These are phyloP conservation scores for Sebastes nivosus DNA, from an alignment of 2,797 vertebrate species.

Conservation along the genomic window DNA sequence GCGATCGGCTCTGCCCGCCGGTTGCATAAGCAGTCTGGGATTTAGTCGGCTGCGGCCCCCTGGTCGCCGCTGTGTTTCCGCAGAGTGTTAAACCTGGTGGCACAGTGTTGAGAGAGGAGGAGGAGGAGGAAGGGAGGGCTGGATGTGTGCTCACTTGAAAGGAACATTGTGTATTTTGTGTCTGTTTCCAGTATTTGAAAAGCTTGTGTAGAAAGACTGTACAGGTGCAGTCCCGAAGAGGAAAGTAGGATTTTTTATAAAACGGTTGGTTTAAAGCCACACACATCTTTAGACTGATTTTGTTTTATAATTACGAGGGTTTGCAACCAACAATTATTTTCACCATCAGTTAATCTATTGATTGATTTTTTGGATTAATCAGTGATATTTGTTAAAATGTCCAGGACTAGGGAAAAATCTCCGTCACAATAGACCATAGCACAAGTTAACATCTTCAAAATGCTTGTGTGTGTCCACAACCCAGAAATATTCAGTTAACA, in stretches of 20 bases:
- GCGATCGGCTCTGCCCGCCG: constrained; percentile 13
- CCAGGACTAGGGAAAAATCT: neutral
- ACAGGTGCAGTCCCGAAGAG: neutral
- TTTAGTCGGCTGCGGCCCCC: neutral
- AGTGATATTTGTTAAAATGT: neutral
- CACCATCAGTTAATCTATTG: neutral
- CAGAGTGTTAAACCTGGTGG: constrained; percentile 45
- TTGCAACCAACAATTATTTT: neutral
- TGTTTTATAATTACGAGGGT: neutral
- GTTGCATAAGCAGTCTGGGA: constrained; percentile 66
- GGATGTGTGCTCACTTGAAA: constrained; percentile 13
- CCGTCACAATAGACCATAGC: no score
- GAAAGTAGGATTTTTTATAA: neutral
- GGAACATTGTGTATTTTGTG: constrained; percentile 38
- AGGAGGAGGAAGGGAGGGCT: neutral
- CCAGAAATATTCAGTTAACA: neutral
- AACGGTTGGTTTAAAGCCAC: neutral
- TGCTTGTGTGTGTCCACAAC: neutral
- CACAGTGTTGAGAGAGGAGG: neutral
- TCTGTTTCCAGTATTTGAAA: constrained; percentile 14
- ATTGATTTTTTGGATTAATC: neutral
- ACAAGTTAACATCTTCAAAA: neutral
- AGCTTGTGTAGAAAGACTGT: neutral
- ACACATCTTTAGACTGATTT: neutral
- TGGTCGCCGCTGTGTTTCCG: constrained; percentile 22